A percentile compares a stretch with the other conserved stretches of the same genome.
These are phyloP conservation scores for Philonicus albiceps DNA, from an alignment of 2,888 invertebrate genomes.

Conservation along the genomic window DNA sequence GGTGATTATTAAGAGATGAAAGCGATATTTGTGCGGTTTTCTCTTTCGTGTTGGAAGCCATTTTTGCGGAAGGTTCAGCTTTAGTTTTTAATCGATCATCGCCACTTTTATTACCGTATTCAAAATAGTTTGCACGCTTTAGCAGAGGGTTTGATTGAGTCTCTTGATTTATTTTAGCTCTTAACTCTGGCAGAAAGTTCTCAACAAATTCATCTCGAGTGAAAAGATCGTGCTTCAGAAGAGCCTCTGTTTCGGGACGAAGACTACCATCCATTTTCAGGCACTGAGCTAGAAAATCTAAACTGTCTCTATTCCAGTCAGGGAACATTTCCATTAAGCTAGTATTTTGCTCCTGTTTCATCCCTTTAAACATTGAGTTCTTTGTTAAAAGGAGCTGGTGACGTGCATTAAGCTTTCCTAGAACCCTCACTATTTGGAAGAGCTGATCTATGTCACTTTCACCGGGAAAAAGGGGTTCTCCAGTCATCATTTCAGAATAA, in stretches of 20 bases:
- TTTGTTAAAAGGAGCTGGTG: slow-evolving; percentile 64
- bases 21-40: slow-evolving; percentile 44
- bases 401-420: slow-evolving; percentile 70
- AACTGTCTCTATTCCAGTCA: slow-evolving; percentile 61
- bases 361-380: slow-evolving; percentile 63
- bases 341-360: slow-evolving; percentile 57
- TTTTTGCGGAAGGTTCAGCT: slow-evolving; percentile 27
- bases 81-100: slow-evolving; percentile 36
- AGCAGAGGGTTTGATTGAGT: slow-evolving; percentile 67
- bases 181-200: slow-evolving; percentile 71
- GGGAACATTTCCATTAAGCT: slow-evolving; percentile 62
- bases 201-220: slow-evolving; percentile 72
- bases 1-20: slow-evolving; percentile 37
- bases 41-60: slow-evolving; percentile 31
- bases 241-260: slow-evolving; percentile 69
- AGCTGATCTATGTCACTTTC: slow-evolving; percentile 91
- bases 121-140: slow-evolving; percentile 49
- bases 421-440: slow-evolving; percentile 78
- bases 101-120: slow-evolving; percentile 42
- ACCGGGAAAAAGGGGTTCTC: slow-evolving; percentile 86
- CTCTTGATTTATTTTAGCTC: slow-evolving; percentile 71
- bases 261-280: slow-evolving; percentile 72
- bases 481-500: slow-evolving; percentile 85
- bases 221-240: slow-evolving; percentile 75
- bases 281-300: slow-evolving; percentile 65